Evolutionary conservation across 2,113 vertebrate species (phyloP).

Genomic region (Epinephelus cyanopodus): DNA sequence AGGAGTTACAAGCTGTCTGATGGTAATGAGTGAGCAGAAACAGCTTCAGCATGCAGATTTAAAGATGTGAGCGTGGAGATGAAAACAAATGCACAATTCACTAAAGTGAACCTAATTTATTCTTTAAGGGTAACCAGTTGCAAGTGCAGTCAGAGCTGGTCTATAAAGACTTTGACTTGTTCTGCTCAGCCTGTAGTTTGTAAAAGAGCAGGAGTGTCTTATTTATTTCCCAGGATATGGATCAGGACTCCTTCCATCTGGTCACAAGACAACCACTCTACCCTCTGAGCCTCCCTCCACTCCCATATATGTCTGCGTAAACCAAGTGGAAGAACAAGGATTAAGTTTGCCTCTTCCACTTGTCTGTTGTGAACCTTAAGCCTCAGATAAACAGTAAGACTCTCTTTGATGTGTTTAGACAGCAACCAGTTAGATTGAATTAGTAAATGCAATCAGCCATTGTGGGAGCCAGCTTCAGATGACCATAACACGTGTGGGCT

Average conservation of each 20-base stretch:
- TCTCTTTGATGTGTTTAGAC: constrained; percentile 12
- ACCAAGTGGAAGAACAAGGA: constrained; percentile 38
- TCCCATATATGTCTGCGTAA: constrained; percentile 44
- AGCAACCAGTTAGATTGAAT: not conserved
- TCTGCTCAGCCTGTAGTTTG: not conserved
- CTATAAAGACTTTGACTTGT: not conserved
- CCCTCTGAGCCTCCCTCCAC: constrained; percentile 14
- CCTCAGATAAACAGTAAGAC: constrained; percentile 4
- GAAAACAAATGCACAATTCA: not conserved
- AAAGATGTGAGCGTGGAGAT: not conserved
- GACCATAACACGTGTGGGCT: not conserved
- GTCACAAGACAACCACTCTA: constrained; percentile 13
- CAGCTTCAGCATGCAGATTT: not conserved
- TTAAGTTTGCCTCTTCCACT: constrained; percentile 15
- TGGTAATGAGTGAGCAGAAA: not conserved
- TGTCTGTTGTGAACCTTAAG: constrained; percentile 24
- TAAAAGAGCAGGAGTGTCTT: not conserved
- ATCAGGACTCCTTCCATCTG: constrained; percentile 8
- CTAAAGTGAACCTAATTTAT: not conserved
- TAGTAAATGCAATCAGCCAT: not conserved
- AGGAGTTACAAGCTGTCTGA: not conserved
- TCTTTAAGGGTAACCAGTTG: not conserved
- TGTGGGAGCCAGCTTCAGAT: not conserved
- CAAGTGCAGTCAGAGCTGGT: not conserved
- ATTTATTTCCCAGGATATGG: constrained; percentile 11